phyloP scores from a whole-genome alignment of 2,888 invertebrate species.

The Blastobasis adustella region DNA sequence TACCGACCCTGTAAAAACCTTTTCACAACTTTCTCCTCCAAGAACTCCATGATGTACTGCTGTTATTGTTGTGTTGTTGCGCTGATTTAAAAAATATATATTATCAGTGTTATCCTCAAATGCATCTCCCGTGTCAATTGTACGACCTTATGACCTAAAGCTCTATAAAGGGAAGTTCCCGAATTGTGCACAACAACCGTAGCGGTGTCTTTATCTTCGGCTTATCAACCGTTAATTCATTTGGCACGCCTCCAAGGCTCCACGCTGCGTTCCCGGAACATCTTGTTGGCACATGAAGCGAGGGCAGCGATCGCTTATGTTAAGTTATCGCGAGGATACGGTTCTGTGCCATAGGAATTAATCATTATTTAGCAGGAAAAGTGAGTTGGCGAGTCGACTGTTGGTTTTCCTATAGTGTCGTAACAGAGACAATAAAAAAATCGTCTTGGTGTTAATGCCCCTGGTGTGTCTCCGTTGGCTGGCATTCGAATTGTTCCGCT shows the following conservation, averaged over 20 bases:
- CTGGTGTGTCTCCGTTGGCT: too few relatives aligned
- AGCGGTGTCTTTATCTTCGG: conserved; percentile 39
- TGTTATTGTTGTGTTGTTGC: not conserved
- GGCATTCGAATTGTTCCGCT: too few relatives aligned
- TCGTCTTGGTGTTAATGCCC: not conserved
- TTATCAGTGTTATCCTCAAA: too few relatives aligned
- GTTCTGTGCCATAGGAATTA: not conserved
- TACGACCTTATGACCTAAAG: too few relatives aligned
- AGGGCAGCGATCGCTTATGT: not conserved
- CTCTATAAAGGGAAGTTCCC: conserved; percentile 20
- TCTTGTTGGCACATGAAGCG: not conserved
- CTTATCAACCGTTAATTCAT: conserved; percentile 56
- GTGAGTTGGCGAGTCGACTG: not conserved
- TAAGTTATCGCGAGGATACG: not conserved
- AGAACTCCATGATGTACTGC: not conserved
- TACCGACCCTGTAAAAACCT: conserved; percentile 11
- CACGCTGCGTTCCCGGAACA: conserved; percentile 20
- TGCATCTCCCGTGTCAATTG: too few relatives aligned
- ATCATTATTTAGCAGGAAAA: not conserved
- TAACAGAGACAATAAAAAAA: not conserved
- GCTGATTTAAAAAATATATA: too few relatives aligned
- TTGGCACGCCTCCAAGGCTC: conserved; percentile 46
- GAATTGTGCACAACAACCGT: conserved; percentile 34
- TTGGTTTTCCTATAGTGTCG: not conserved
- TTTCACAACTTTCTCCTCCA: not conserved